A percentile compares a stretch with the other conserved stretches of the same genome.
phyloP scores from a whole-genome alignment of 2,797 vertebrate species.

The Sebastes nivosus region DNA sequence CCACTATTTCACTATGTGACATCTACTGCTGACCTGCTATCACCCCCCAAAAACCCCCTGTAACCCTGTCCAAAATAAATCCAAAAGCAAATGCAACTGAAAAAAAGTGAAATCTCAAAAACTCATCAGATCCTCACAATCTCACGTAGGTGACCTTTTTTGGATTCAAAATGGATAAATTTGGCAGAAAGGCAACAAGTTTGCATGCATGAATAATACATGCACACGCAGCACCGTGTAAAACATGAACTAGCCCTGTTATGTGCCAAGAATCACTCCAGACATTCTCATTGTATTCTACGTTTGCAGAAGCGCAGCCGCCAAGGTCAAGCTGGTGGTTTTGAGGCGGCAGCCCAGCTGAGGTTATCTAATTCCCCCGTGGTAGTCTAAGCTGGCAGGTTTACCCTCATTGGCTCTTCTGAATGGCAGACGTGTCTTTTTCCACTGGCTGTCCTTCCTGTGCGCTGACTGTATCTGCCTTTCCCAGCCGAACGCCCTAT shows the following conservation, averaged over 20 bases:
- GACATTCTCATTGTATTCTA: not conserved
- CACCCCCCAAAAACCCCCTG: too few species aligned
- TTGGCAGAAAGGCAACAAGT: not conserved
- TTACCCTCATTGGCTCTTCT: constrained; percentile 1
- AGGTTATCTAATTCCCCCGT: constrained; percentile 33
- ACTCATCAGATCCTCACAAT: not conserved
- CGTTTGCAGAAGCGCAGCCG: not conserved
- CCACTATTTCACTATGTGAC: too few species aligned
- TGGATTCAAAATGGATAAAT: not conserved
- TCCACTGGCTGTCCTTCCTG: not conserved
- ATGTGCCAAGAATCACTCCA: not conserved
- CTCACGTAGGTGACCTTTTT: not conserved
- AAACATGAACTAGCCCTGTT: not conserved
- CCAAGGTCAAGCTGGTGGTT: constrained; percentile 15
- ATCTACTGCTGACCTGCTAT: too few species aligned
- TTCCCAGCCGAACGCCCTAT: not conserved
- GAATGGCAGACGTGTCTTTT: constrained; percentile 4
- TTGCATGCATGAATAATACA: not conserved
- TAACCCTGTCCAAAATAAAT: not conserved
- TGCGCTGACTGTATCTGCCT: constrained; percentile 9
- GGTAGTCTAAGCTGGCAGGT: constrained; percentile 19
- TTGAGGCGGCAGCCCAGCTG: not conserved
- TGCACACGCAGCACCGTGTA: not conserved
- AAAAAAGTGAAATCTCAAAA: not conserved
- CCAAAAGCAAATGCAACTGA: not conserved